Conservation (phyloP, 1,140 invertebrate genomes). For the Saccostrea echinata region DNA sequence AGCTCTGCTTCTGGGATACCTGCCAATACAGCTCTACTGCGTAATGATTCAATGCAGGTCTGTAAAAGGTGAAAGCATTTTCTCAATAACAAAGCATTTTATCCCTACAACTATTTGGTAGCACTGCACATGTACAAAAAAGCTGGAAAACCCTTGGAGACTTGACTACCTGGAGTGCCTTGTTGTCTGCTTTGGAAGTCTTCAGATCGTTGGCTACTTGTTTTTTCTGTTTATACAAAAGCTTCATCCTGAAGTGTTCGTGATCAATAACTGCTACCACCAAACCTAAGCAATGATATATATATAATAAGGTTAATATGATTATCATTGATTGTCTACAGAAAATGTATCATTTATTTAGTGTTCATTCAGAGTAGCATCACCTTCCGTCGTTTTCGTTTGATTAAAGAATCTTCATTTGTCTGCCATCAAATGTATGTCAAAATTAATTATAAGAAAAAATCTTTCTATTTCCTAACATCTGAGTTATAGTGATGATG, state of each 20-base stretch:
- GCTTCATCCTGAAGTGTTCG: constrained; percentile 74
- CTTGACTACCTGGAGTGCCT: constrained; percentile 38
- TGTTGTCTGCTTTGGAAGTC: constrained; percentile 44
- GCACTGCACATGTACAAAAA: no score
- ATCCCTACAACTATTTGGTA: no score
- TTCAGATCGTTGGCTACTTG: constrained; percentile 57
- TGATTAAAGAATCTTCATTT: no score
- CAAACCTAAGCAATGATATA: constrained; percentile 65
- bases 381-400: not conserved
- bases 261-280: constrained; percentile 75
- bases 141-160: no score
- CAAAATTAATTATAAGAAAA: no score
- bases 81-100: no score
- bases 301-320: not conserved
- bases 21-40: not conserved
- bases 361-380: not conserved
- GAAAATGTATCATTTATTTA: not conserved
- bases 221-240: constrained; percentile 75
- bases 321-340: not conserved
- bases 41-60: not conserved
- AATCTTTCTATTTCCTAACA: no score
- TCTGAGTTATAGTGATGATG: no score
- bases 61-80: not conserved
- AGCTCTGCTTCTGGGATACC: not conserved
- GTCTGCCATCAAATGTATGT: not conserved